Base-by-base conservation (phyloP, 2,113 vertebrate species). In the Asarcornis scutulata region DNA sequence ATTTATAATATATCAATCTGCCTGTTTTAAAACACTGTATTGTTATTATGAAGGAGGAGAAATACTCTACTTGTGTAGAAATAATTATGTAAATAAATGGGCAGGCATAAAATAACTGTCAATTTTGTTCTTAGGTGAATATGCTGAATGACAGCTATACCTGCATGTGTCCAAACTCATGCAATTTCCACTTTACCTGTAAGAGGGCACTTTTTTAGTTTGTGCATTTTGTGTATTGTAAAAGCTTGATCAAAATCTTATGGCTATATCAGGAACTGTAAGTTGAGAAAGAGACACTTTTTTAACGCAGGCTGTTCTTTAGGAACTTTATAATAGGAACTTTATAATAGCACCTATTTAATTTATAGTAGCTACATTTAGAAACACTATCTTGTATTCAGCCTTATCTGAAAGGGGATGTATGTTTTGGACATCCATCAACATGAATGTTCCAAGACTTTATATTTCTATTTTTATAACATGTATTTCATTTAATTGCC, bases 31-130 rank as follows among this genome's bases (percentile, higher is more conserved):
- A 92, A 91, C 71, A 83, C 86, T 86, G 91, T 80, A 42, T 87
- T 94, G 73, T 73, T 93, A 56, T 12, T 83, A 90, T 91, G 85
- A 96, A 87, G 59, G 53, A 86, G 34, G 68, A 88, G 87, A 67
- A 85, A 11, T 55, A 21, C 23, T 75, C 48, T 92, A 60, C 83
- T 92, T 89, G 62, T 92, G 73, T 79, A 89, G 69, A 91, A 88
- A 77, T 73, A 82, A 88, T 78, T 74, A 59, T 55, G 55, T 86
- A 81, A 95, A 95, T 95, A 95, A 95, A 96, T 86, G 50, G 48
- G 48, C 72, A 91, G 77, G 56, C 25, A 20, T 67, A 42, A 53
- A 86, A 6, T 68, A 83, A 48, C 86, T 2, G 18, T 93, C 74
- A 92, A 79, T 95, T 93, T 68, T 76, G 23, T 92, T 91, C n/a